Percentiles rank a stretch among this genome's conserved stretches.
Conservation (phyloP, 2,113 vertebrate species). For the Grammomys surdaster region DNA sequence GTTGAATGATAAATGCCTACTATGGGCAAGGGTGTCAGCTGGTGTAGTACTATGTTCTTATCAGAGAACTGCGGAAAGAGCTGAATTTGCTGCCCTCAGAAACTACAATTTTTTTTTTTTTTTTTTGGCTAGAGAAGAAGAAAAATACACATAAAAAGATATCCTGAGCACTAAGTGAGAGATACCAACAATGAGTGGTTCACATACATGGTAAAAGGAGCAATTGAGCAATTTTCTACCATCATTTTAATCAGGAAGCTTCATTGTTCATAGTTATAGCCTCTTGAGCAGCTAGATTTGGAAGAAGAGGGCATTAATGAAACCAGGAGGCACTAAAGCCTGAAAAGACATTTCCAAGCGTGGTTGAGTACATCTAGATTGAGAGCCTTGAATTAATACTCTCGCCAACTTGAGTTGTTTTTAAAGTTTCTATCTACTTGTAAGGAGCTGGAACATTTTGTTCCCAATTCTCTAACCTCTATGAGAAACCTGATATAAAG, state of each 20-base stretch:
- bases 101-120: not conserved
- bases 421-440: conserved; percentile 40
- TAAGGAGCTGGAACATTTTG: not conserved
- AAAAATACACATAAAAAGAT: conserved; percentile 26
- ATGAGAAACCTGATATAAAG: not conserved
- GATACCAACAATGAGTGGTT: conserved; percentile 2
- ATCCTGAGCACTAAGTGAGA: not conserved
- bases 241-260: conserved; percentile 48
- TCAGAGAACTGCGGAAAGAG: not conserved
- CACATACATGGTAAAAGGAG: not conserved
- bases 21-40: not conserved
- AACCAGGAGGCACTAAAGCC: conserved; percentile 18
- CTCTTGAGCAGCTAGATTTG: conserved; percentile 12
- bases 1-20: not conserved
- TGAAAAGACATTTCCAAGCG: not conserved
- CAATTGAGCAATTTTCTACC: conserved; percentile 51
- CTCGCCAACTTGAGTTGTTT: not conserved
- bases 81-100: not conserved
- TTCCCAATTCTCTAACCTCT: not conserved
- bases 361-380: not conserved
- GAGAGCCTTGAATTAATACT: conserved; percentile 34
- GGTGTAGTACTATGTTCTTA: not conserved
- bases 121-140: not conserved
- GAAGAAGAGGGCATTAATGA: conserved; percentile 34
- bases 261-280: not conserved